Base-by-base conservation (phyloP, 2,113 vertebrate species). In the Suncus etruscus region DNA sequence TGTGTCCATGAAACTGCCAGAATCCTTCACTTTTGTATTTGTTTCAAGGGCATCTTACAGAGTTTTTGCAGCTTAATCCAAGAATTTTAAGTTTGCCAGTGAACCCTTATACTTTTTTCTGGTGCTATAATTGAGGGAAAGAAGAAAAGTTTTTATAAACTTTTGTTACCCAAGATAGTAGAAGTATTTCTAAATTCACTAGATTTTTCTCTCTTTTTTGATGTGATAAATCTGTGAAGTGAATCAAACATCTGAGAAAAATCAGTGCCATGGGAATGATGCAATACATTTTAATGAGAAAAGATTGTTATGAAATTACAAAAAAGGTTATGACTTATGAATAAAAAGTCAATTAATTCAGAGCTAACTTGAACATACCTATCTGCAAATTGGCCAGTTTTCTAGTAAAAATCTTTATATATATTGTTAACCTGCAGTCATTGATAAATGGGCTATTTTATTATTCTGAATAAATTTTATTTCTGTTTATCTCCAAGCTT, bases 21-120 rank as follows among this genome's bases (percentile, higher is more conserved):
- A 81, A 76, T 39, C 69, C 20, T 11, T 86, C 31, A 76, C 9
- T 70, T 90, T 92, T 92, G 39, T 87, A 58, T 14, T 73, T 68
- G 58, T 50, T 94, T 94, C 90, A 92, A 91, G 92, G 45, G 1
- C 79, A 76, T 88, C 61, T 87, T 68, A 79, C 77, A 70, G 58
- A n/a, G 51, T 65, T 68, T 77, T 45, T 3, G 8, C 16, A 76
- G 20, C 66, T 85, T 80, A 76, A 87, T 79, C 89, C 47, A 66
- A 93, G 63, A 70, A 11, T 61, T 5, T 83, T n/a, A 29, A 2
- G 9, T 18, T 90, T 80, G 63, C 68, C 63, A 70, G 6, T 54
- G 6, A 29, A 51, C n/a, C 24, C 48, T 18, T 2, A 6, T 11
- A 3, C 6, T 25, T 91, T 89, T 27, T 90, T 76, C 48, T 18